Evolutionary conservation across 2,797 vertebrate genomes (phyloP).

Genomic region (Smutsia gigantea): DNA sequence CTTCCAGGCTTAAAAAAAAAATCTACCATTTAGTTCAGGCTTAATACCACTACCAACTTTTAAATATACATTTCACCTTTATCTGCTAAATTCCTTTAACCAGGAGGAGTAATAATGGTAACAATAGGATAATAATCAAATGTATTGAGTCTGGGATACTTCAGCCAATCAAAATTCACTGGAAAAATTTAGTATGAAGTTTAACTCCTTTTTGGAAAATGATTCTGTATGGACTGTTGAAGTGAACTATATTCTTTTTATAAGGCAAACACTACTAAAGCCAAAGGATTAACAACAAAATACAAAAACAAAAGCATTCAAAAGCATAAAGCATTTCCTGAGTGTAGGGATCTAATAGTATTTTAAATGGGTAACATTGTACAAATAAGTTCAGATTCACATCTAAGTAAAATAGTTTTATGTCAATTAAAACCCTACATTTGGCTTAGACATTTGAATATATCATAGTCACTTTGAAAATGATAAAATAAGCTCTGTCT

Average conservation of each 20-base stretch:
- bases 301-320: background rate
- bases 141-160: background rate
- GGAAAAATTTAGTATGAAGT: background rate
- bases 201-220: background rate
- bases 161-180: background rate
- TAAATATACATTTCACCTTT: background rate
- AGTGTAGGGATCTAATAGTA: background rate
- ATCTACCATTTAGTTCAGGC: background rate
- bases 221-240: background rate
- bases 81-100: background rate
- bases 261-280: background rate
- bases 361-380: background rate
- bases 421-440: background rate
- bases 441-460: constrained; percentile 16
- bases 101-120: background rate
- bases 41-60: background rate
- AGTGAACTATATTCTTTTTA: background rate
- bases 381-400: background rate
- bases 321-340: background rate
- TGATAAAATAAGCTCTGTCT: background rate
- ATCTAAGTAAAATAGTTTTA: background rate
- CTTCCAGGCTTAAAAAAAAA: background rate
- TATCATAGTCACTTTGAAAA: background rate
- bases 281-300: background rate
- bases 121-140: background rate